Base-by-base conservation (phyloP, 2,888 invertebrate genomes). In the Lasioglossum lativentre region DNA sequence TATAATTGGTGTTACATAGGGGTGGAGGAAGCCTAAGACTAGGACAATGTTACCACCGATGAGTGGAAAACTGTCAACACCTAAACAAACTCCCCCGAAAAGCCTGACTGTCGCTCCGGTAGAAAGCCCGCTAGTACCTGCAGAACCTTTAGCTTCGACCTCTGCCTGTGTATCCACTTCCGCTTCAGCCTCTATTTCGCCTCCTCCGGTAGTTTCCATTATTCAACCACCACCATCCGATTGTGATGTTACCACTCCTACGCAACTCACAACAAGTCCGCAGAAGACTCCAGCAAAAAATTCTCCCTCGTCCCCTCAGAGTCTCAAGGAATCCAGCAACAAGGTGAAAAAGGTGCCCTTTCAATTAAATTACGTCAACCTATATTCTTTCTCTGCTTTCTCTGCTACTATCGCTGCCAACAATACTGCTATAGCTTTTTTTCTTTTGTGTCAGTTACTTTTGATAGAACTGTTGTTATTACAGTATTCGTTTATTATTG, bases 1-100 rank as follows among this genome's bases (percentile, higher is more conserved):
- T 82, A 87, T 86, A 91, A 90, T 93, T 93, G 92, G 91, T 93
- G 89, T 92, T 93, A 93, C 91, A 94, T 96, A 97, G 97, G 97
- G 97, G 93, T 97, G 97, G 97, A 97, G 97, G 96, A 97, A 97
- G 96, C 97, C 97, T 95, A 97, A 97, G 96, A 97, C 97, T 92
- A 97, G 97, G 94, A 97, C 97, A 94, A 97, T 97, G 95, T 96
- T 97, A 97, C 97, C 97, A 93, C 94, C 96, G 95, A 95, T 96
- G 94, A 95, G 95, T 94, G 92, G 94, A 89, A 95, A 95, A 93
- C 95, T 96, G 90, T 95, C 96, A 91, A 96, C 96, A 93, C 96
- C 96, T 92, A 96, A 96, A 95, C 96, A 96, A 95, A 96, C 96
- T 92, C 95, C 95, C 88, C 94, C 94, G 77, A 94, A 94, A 92